A percentile compares a stretch with the other conserved stretches of the same genome.
phyloP scores from a whole-genome alignment of 2,113 vertebrate species.

The Sapayoa aenigma region DNA sequence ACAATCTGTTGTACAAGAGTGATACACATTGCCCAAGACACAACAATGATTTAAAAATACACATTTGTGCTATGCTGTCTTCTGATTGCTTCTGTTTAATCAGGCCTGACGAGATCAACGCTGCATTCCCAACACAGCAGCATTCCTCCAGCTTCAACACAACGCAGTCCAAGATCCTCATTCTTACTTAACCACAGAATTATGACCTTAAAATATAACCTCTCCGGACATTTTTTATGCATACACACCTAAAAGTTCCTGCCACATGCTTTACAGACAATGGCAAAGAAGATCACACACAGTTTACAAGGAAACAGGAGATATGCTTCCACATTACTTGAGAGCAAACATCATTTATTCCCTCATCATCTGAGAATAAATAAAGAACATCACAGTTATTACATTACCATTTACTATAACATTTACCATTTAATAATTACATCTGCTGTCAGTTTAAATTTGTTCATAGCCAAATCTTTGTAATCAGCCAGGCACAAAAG shows the following conservation, averaged over 20 bases:
- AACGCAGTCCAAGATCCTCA: not conserved
- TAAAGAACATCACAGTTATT: not conserved
- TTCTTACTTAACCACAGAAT: not conserved
- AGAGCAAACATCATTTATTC: not conserved
- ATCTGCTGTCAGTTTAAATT: not conserved
- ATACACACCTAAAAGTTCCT: not conserved
- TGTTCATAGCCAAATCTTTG: not conserved
- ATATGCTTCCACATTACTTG: not conserved
- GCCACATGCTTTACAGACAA: not conserved
- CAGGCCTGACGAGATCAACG: not conserved
- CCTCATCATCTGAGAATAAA: not conserved
- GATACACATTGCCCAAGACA: not conserved
- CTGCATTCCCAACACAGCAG: not conserved
- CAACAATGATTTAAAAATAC: not conserved
- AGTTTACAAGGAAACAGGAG: not conserved
- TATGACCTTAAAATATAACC: not conserved
- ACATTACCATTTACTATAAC: not conserved
- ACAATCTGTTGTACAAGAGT: not conserved
- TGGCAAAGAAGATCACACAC: rapidly evolving
- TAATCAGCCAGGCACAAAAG: not conserved
- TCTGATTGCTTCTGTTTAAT: not conserved
- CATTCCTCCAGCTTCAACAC: not conserved
- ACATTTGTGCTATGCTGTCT: not conserved
- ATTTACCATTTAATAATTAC: too few species aligned
- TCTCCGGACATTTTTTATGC: not conserved